These are phyloP conservation scores for Edolisoma coerulescens DNA, from an alignment of 2,113 vertebrate species.

Conservation along the genomic window DNA sequence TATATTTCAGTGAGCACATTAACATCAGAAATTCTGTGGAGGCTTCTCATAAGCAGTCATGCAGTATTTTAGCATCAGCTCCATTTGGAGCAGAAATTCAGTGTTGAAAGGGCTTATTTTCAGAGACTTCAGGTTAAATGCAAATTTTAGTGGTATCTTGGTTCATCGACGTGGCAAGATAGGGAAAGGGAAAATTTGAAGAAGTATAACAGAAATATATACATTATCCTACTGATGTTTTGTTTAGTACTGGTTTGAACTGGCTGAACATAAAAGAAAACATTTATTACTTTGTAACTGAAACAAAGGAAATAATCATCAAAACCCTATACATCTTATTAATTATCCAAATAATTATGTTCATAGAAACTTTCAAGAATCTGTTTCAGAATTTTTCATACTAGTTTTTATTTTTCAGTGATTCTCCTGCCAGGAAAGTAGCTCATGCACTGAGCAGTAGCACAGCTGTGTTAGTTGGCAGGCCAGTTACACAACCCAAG, in stretches of 20 bases:
- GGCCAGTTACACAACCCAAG: not conserved
- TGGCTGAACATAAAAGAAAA: not conserved
- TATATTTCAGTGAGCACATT: not conserved
- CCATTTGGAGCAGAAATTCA: not conserved
- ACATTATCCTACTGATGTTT: not conserved
- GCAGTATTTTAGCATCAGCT: not conserved
- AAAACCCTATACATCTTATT: not conserved
- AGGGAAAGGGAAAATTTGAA: not conserved
- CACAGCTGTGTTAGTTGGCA: not conserved
- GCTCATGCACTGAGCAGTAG: not conserved
- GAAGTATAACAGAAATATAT: not conserved
- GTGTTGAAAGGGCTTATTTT: not conserved
- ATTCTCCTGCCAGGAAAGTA: not conserved
- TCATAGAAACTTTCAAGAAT: not conserved
- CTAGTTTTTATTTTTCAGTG: not conserved
- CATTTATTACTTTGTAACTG: not conserved
- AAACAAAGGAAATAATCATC: not conserved
- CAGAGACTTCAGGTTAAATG: not conserved
- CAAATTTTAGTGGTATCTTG: not conserved
- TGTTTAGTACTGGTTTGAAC: not conserved
- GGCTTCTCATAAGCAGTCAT: not conserved
- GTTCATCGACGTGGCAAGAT: not conserved
- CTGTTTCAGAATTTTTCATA: not conserved
- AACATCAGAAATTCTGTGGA: not conserved
- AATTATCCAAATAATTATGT: not conserved